These are phyloP conservation scores for Peromyscus eremicus DNA, from an alignment of 2,797 vertebrate species.

Conservation along the genomic window DNA sequence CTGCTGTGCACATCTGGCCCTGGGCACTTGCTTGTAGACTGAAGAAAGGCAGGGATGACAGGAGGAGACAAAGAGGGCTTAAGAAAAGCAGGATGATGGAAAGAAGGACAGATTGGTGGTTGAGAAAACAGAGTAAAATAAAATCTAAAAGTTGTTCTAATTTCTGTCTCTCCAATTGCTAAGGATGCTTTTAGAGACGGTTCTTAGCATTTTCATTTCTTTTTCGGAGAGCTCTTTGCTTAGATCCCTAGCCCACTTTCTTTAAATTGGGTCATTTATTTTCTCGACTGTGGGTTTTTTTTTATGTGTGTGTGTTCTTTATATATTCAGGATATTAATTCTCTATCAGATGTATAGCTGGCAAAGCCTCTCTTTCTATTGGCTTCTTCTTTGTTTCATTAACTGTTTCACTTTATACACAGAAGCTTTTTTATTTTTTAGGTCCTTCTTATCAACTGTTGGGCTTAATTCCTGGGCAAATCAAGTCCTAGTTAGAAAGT, in stretches of 20 bases:
- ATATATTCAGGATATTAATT: background rate
- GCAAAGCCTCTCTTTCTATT: background rate
- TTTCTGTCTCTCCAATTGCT: background rate
- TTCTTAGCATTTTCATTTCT: background rate
- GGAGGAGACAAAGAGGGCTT: background rate
- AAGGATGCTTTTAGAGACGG: background rate
- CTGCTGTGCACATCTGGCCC: background rate
- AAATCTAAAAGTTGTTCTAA: background rate
- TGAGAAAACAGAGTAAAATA: background rate
- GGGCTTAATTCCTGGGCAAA: background rate
- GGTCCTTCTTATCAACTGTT: background rate
- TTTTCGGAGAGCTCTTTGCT: background rate
- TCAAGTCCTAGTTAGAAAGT: background rate
- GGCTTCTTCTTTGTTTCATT: background rate
- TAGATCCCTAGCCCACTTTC: background rate
- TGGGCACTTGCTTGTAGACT: background rate
- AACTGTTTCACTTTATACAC: background rate
- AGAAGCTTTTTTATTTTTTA: background rate
- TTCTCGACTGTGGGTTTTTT: background rate
- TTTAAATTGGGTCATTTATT: background rate
- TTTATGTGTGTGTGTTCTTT: background rate
- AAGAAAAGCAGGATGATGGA: background rate
- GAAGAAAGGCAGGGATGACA: background rate
- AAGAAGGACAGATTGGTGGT: background rate
- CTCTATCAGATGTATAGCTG: background rate